Base-by-base conservation (phyloP, 2,113 vertebrate genomes). In the Dryoscopus gambensis region DNA sequence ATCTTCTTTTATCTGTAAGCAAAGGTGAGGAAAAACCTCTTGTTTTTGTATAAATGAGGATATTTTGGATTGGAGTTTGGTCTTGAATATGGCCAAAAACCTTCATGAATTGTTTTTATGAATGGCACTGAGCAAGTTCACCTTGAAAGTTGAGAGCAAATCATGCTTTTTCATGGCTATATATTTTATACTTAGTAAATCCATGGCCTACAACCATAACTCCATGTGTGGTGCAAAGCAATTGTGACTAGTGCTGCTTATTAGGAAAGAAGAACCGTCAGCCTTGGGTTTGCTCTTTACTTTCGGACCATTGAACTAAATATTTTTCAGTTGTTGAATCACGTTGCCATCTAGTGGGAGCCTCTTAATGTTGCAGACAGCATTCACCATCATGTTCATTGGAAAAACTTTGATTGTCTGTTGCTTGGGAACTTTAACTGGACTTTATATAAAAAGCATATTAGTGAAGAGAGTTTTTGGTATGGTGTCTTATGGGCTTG, bases 1-100 rank as follows among this genome's bases (percentile, higher is more conserved):
- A 99, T 97, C 99, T 99, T 39, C 98, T 99, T 76, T 97, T 99
- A 86, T 99, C 99, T 60, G 99, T 99, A 96, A 99, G 99, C 98
- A 99, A 99, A 99, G 99, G 99, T 99, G 98, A 97, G 96, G 80
- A 75, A 94, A 95, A 30, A 69, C 24, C 50, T 30, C 40, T 93
- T 84, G 42, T 77, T 90, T 93, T 69, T 94, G 5, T 79, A 10
- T 69, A 40, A 76, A 27, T 76, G 17, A 46, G 53, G 37, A 40
- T 79, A 62, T 50, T 90, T 92, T 70, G 42, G n/a, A 49, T 69
- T 81, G 74, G 57, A 60, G 35, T 93, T 86, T 95, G 67, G 55
- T 80, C 68, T 93, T 77, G 59, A 84, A 88, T 79, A 49, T 59
- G 47, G 22, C 79, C 33, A 40, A 83, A 85, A 94, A 83, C 9